Percentiles rank a stretch among this genome's conserved stretches.
These are phyloP conservation scores for Hystrix brachyura DNA, from an alignment of 2,113 vertebrate genomes.

Conservation along the genomic window DNA sequence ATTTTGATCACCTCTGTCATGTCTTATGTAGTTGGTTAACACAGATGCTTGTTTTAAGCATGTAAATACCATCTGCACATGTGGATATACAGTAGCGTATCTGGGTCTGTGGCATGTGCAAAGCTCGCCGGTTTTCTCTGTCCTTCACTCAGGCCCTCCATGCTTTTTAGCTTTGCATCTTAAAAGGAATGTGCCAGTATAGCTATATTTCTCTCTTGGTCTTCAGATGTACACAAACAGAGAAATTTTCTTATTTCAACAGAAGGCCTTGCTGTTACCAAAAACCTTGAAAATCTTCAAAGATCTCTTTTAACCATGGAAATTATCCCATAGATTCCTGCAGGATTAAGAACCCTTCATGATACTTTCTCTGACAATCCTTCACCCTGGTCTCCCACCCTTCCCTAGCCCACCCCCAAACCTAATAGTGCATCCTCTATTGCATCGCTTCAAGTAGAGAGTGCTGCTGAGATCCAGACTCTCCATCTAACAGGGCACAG, in stretches of 20 bases:
- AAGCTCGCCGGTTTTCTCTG: slow-evolving; percentile 25
- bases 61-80: background rate
- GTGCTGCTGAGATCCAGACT: slow-evolving; percentile 38
- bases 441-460: slow-evolving; percentile 12
- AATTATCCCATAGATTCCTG: slow-evolving; percentile 71
- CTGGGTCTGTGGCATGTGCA: background rate
- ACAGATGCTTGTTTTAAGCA: background rate
- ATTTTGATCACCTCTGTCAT: background rate
- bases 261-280: slow-evolving; percentile 73
- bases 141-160: slow-evolving; percentile 21
- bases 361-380: slow-evolving; percentile 9
- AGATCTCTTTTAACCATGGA: slow-evolving; percentile 78
- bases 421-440: background rate
- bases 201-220: background rate
- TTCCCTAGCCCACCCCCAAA: background rate
- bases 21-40: background rate
- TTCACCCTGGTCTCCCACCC: background rate
- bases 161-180: slow-evolving; percentile 28
- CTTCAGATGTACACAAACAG: slow-evolving; percentile 41
- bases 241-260: slow-evolving; percentile 78
- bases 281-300: slow-evolving; percentile 83
- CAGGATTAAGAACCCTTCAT: slow-evolving; percentile 54
- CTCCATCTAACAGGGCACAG: background rate
- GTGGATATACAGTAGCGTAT: background rate
- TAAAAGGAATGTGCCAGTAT: background rate